A percentile compares a stretch with the other conserved stretches of the same genome.
These are phyloP conservation scores for Paramisgurnus dabryanus DNA, from an alignment of 2,113 vertebrate genomes.

Conservation along the genomic window DNA sequence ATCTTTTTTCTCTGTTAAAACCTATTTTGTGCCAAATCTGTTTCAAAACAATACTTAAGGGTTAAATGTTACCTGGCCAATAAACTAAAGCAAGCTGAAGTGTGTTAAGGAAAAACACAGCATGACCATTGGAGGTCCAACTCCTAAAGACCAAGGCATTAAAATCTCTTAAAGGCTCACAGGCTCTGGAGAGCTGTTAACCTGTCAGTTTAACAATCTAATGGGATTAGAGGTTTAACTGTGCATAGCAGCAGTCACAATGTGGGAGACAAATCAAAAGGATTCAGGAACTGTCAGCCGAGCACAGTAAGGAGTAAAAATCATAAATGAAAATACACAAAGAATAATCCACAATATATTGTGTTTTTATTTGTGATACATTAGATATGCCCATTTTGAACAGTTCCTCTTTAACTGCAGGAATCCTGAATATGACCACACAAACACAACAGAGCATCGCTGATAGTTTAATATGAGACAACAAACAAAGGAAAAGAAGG, in stretches of 20 bases:
- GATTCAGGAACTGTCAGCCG: slow-evolving; percentile 17
- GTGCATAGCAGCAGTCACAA: slow-evolving; percentile 42
- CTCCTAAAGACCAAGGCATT: slow-evolving; percentile 45
- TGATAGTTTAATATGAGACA: no score
- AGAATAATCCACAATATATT: background rate
- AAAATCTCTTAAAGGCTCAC: slow-evolving; percentile 57
- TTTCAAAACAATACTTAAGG: no score
- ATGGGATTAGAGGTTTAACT: slow-evolving; percentile 69
- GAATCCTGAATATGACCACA: no score
- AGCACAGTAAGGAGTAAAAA: slow-evolving; percentile 2
- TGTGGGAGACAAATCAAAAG: background rate
- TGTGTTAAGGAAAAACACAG: slow-evolving; percentile 19
- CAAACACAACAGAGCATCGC: no score
- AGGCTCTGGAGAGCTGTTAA: slow-evolving; percentile 61
- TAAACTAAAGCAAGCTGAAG: slow-evolving; percentile 9
- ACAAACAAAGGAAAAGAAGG: no score
- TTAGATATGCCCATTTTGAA: background rate
- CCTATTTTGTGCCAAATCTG: no score
- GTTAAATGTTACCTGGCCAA: no score
- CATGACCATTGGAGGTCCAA: slow-evolving; percentile 47
- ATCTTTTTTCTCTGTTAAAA: no score
- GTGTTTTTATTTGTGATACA: background rate
- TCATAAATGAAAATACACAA: slow-evolving; percentile 8
- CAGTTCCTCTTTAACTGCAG: background rate
- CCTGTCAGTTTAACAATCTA: slow-evolving; percentile 68